phyloP scores from a whole-genome alignment of 2,888 invertebrate genomes.

The Entomobrya proxima region DNA sequence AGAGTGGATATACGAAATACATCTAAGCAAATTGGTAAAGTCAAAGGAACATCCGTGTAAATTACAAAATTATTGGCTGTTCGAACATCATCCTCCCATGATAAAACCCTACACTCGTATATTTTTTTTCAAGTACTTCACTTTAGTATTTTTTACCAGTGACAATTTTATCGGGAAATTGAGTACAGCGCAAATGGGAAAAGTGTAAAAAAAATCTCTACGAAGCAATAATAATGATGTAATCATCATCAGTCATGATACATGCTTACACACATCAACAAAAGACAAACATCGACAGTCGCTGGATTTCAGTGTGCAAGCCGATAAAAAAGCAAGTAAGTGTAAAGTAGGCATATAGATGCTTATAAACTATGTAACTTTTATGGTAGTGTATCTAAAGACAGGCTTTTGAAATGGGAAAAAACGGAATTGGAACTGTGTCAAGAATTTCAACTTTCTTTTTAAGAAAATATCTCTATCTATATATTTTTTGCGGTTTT shows the following conservation, averaged over 20 bases:
- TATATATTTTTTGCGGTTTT: slow-evolving; percentile 61
- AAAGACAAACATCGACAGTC: slow-evolving; percentile 65
- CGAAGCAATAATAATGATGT: slow-evolving; percentile 54
- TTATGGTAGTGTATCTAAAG: too few relatives aligned
- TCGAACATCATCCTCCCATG: slow-evolving; percentile 46
- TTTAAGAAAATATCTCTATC: slow-evolving; percentile 11
- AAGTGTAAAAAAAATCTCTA: slow-evolving; percentile 33
- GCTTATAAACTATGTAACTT: too few relatives aligned
- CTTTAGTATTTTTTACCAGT: slow-evolving; percentile 39
- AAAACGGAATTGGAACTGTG: slow-evolving; percentile 64
- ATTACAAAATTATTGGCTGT: slow-evolving; percentile 48
- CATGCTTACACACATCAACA: slow-evolving; percentile 38
- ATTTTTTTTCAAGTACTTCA: background rate
- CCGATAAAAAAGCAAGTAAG: too few relatives aligned
- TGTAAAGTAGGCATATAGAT: too few relatives aligned
- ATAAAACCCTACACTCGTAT: background rate
- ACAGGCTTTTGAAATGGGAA: background rate
- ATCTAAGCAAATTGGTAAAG: background rate
- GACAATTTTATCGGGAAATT: slow-evolving; percentile 57
- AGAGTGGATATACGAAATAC: slow-evolving; percentile 5
- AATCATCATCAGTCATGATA: slow-evolving; percentile 67
- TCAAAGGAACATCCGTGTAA: slow-evolving; percentile 34
- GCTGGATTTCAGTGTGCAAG: slow-evolving; percentile 60
- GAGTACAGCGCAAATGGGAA: slow-evolving; percentile 1
- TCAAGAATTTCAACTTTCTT: slow-evolving; percentile 65